Evolutionary conservation across 2,113 vertebrate species (phyloP).

Genomic region (Rhea pennata): DNA sequence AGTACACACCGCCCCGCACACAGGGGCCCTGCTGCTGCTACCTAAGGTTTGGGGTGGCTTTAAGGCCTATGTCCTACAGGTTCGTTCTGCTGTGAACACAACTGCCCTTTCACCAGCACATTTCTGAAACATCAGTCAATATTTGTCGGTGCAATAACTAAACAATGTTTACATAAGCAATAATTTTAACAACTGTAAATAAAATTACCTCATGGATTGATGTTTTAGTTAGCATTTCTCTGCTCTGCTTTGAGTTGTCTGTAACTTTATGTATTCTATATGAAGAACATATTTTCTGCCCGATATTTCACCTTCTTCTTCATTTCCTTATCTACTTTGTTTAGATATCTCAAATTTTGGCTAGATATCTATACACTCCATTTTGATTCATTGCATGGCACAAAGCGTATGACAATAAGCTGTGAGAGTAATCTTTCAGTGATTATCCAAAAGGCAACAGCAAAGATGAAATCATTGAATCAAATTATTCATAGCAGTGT

Average conservation of each 20-base stretch:
- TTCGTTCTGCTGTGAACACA: neutral
- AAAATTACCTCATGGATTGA: constrained; percentile 2
- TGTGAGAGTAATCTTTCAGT: constrained; percentile 4
- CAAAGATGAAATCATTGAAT: neutral
- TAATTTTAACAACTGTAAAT: neutral
- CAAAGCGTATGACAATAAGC: constrained; percentile 20
- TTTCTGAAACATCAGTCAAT: neutral
- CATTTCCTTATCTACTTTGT: constrained; percentile 1
- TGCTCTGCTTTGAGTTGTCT: neutral
- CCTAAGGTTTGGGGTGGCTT: neutral
- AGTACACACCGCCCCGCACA: neutral
- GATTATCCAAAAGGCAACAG: constrained; percentile 4
- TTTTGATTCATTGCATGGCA: constrained; percentile 23
- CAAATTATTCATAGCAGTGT: neutral
- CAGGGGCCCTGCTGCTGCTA: neutral
- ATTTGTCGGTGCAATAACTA: neutral
- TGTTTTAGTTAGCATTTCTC: constrained; percentile 22
- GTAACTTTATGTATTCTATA: neutral
- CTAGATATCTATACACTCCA: neutral
- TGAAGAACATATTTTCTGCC: neutral
- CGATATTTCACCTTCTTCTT: neutral
- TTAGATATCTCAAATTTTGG: constrained; percentile 4
- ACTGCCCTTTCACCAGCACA: neutral
- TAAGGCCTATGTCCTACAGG: rapidly evolving
- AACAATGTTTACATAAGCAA: neutral